Evolutionary conservation across 2,113 vertebrate genomes (phyloP).

Genomic region (Ptilonorhynchus violaceus): DNA sequence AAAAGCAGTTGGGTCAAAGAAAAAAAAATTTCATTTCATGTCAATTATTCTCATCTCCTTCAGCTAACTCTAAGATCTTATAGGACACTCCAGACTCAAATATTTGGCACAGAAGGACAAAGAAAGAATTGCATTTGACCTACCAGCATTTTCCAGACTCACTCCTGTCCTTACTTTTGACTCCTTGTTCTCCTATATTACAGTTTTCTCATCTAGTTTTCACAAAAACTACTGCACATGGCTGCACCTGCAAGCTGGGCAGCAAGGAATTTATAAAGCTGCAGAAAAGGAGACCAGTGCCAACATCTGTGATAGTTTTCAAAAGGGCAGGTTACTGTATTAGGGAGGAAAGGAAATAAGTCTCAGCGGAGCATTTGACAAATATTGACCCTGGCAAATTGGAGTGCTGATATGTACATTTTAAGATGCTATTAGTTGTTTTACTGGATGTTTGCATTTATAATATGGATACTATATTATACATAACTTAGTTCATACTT

Average conservation of each 20-base stretch:
- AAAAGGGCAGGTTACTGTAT: background rate
- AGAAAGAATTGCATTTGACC: background rate
- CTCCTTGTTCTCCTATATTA: background rate
- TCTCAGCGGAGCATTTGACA: background rate
- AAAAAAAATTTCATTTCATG: background rate
- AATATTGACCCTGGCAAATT: background rate
- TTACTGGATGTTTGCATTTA: background rate
- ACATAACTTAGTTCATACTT: background rate
- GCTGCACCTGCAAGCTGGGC: background rate
- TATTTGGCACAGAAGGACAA: background rate
- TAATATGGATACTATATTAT: background rate
- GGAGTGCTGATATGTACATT: background rate
- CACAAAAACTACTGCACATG: background rate
- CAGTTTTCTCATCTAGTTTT: background rate
- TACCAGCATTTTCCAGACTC: background rate
- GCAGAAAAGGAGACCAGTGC: background rate
- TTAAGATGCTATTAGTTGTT: background rate
- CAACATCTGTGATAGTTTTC: background rate
- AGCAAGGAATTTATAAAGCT: background rate
- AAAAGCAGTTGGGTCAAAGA: background rate
- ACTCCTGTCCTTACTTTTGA: background rate
- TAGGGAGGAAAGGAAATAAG: background rate
- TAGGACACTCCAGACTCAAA: background rate
- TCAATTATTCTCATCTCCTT: background rate
- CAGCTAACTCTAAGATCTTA: background rate